Evolutionary conservation across 2,113 vertebrate species (phyloP), one percentile per base, ranked within the genome.

Genomic region (Cyanoliseus patagonus): DNA sequence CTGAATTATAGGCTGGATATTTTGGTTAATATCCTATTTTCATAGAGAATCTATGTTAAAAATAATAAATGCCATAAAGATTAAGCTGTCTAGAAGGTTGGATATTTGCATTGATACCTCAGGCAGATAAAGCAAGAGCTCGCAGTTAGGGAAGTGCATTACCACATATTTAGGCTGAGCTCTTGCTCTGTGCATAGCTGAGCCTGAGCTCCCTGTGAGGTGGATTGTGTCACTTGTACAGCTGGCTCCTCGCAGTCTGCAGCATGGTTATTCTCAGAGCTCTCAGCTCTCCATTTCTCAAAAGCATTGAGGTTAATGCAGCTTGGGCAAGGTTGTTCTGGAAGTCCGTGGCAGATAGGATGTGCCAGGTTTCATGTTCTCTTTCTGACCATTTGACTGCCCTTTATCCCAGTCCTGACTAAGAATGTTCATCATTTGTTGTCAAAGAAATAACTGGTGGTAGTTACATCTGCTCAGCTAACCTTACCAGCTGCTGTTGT

Each of bases 401-500:
- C 51, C 25, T 85, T 92, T 64, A 33, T 75, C 17, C 30, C 27
- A 35, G 57, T 55, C 27, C 46, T 88, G 25, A 46, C 30, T 6
- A 28, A 22, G 27, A 82, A 55, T 24, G 22, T n/a, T 92, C 16
- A 42, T 84, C 18, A 14, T 53, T 82, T 76, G 9, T 80, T 1
- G 5, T 70, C 37, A 61, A 53, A 77, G 13, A 84, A 92, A 78
- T 74, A 82, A 39, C 18, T 52, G 33, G 3, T 20, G 17, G 41
- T 69, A 83, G 51, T 35, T 51, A 10, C 39, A 61, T 46, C 41
- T 44, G 18, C 86, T 79, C 46, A 59, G 59, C 66, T 78, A 80
- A 93, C 67, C 39, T 67, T 93, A 59, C 7, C 72, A 72, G 82
- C 53, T 88, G 53, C 63, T 77, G 44, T 74, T 92, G 78, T 81